phyloP scores from a whole-genome alignment of 1,140 invertebrate genomes.

The Agraylea sexmaculata region DNA sequence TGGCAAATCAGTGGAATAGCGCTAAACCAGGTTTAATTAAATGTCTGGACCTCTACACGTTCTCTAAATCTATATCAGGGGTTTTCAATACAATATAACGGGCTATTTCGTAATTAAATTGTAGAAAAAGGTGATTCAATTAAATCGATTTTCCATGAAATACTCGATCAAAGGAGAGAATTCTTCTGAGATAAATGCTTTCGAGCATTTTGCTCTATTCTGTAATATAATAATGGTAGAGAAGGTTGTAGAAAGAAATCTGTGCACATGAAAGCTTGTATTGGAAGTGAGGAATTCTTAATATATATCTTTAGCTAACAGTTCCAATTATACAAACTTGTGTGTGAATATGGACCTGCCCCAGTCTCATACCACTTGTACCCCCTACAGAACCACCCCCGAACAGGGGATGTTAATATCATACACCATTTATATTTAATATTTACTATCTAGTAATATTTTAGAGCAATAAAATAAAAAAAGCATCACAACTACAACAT shows the following conservation, averaged over 20 bases:
- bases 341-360: slow-evolving; percentile 16
- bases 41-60: slow-evolving; percentile 23
- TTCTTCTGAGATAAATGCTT: neutral
- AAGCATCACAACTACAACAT: too few relatives aligned
- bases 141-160: neutral
- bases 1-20: slow-evolving; percentile 23
- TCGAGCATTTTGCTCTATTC: slow-evolving; percentile 10
- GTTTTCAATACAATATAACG: slow-evolving; percentile 5
- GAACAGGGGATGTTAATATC: too few relatives aligned
- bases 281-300: slow-evolving; percentile 23
- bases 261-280: slow-evolving; percentile 23
- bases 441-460: too few relatives aligned
- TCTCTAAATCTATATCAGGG: slow-evolving; percentile 22
- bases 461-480: too few relatives aligned
- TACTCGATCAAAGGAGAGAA: neutral
- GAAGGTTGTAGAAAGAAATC: slow-evolving; percentile 19
- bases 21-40: slow-evolving; percentile 24
- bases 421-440: too few relatives aligned
- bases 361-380: slow-evolving; percentile 5
- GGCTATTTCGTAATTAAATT: neutral
- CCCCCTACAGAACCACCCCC: too few relatives aligned
- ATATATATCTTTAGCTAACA: slow-evolving; percentile 20
- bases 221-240: slow-evolving; percentile 18
- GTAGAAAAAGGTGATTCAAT: neutral
- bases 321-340: slow-evolving; percentile 23